Conservation (phyloP, 2,888 invertebrate genomes). For the Noctua janthina region DNA sequence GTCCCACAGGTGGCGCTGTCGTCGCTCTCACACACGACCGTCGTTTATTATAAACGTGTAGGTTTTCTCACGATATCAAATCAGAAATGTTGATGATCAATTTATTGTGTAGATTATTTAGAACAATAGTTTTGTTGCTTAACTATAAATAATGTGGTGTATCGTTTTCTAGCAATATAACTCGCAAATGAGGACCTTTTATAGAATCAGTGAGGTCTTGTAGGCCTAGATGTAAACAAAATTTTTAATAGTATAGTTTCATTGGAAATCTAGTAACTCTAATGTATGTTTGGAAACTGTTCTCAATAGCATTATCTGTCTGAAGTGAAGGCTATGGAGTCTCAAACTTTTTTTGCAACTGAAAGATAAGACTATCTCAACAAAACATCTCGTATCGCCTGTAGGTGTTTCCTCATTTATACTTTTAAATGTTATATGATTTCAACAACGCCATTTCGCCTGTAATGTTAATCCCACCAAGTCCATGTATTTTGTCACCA, state of each 20-base stretch:
- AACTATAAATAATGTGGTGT: conserved; percentile 34
- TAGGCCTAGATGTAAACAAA: not conserved
- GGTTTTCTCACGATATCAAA: conserved; percentile 62
- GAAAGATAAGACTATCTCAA: not conserved
- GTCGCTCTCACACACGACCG: conserved; percentile 56
- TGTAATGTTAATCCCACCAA: not conserved
- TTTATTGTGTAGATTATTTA: conserved; percentile 44
- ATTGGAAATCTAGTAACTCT: not conserved
- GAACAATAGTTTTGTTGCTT: conserved; percentile 62
- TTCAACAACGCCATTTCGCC: not conserved
- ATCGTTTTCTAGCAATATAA: conserved; percentile 11
- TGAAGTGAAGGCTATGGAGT: not conserved
- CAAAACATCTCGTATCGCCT: not conserved
- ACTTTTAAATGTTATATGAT: not conserved
- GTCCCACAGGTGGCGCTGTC: conserved; percentile 58
- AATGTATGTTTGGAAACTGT: not conserved
- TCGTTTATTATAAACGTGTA: conserved; percentile 55
- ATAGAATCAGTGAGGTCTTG: not conserved
- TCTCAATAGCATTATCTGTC: not conserved
- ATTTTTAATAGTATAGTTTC: not conserved
- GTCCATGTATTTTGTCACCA: not conserved
- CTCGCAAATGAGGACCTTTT: not conserved
- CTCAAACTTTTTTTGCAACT: not conserved
- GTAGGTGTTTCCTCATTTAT: not conserved
- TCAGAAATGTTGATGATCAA: conserved; percentile 48